Evolutionary conservation across 2,888 invertebrate species (phyloP).

Genomic region (Ptycholaimellus sp.): DNA sequence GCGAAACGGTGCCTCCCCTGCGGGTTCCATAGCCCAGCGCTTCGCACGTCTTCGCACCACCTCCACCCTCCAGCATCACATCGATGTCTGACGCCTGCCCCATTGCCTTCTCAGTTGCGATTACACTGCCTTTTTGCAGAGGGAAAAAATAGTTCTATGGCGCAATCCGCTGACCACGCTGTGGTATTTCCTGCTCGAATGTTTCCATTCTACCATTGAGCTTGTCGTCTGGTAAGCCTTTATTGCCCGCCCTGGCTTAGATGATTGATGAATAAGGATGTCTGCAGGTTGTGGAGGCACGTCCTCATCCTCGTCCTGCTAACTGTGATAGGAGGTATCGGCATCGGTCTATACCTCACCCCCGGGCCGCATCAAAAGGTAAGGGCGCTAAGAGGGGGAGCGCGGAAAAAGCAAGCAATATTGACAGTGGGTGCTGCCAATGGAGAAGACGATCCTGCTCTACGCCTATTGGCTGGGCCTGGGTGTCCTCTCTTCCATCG

Average conservation of each 20-base stretch:
- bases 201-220: slow-evolving; percentile 6
- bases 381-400: slow-evolving; percentile 1
- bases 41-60: no score
- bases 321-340: slow-evolving; percentile 11
- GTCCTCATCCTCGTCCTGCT: slow-evolving; percentile 12
- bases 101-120: no score
- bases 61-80: no score
- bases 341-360: slow-evolving; percentile 20
- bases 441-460: slow-evolving; percentile 37
- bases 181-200: slow-evolving; percentile 28
- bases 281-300: slow-evolving; percentile 23
- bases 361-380: slow-evolving; percentile 25
- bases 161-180: slow-evolving; percentile 26
- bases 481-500: slow-evolving; percentile 85
- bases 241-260: background rate
- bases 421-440: slow-evolving; percentile 17
- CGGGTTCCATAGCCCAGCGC: no score
- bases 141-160: slow-evolving; percentile 26
- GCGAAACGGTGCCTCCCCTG: no score
- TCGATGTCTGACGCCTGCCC: no score
- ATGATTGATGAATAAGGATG: slow-evolving; percentile 1
- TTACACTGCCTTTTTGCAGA: no score
- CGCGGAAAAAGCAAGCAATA: background rate
- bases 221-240: background rate
- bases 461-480: slow-evolving; percentile 69